Conservation (phyloP, 2,113 vertebrate genomes). For the Pipa parva region DNA sequence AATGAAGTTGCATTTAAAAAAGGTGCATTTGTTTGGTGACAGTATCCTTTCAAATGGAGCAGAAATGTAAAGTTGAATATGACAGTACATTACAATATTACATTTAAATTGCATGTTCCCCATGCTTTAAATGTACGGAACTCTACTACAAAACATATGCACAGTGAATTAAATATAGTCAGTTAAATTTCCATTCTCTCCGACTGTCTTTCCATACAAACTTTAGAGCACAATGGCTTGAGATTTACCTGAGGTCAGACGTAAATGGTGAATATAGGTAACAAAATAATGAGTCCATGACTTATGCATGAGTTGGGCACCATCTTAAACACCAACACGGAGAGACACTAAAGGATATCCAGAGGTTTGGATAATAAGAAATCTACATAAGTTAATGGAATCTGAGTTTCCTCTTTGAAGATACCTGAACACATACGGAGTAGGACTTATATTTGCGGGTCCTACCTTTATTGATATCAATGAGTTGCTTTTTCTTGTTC, state of each 20-base stretch:
- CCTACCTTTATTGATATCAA: conserved; percentile 98
- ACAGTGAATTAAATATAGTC: not conserved
- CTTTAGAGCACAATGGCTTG: not conserved
- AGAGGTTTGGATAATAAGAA: not conserved
- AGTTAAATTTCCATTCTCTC: not conserved
- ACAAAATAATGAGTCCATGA: not conserved
- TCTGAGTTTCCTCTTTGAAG: conserved; percentile 4
- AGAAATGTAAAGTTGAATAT: no score
- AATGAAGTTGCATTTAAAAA: no score
- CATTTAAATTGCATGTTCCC: no score
- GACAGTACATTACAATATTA: no score
- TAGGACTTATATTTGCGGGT: not conserved
- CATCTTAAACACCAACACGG: not conserved
- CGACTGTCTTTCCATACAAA: not conserved
- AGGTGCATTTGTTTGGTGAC: no score
- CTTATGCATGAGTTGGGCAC: conserved; percentile 4
- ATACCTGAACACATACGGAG: not conserved
- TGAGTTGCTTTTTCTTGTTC: conserved; percentile 95
- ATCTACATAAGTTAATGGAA: conserved; percentile 40
- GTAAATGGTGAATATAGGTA: not conserved
- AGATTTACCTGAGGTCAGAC: not conserved
- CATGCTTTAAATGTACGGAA: conserved; percentile 1
- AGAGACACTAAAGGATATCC: not conserved
- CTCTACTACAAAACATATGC: conserved; percentile 22
- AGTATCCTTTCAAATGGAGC: no score